Conservation (phyloP, 1,140 invertebrate species). For the Drosophila ercepeae region DNA sequence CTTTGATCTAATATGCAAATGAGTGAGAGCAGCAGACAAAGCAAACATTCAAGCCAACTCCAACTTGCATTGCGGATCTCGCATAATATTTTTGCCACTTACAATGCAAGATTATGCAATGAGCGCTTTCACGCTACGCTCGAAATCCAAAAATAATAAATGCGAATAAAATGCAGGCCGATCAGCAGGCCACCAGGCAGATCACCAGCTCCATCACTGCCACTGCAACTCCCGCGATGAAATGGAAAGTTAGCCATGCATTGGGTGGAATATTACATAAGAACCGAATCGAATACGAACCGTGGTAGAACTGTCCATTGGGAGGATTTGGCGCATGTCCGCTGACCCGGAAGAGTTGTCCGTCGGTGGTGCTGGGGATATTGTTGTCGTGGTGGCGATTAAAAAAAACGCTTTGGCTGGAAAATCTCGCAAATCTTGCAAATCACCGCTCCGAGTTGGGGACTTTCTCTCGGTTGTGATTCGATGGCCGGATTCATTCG, state of each 20-base stretch:
- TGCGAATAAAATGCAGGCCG: slow-evolving; percentile 41
- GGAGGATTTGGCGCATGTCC: slow-evolving; percentile 28
- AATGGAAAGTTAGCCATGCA: slow-evolving; percentile 59
- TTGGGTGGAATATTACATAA: slow-evolving; percentile 46
- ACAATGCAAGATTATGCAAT: slow-evolving; percentile 62
- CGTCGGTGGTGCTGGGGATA: slow-evolving; percentile 4
- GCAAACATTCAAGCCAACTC: background rate
- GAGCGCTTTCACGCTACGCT: slow-evolving; percentile 70
- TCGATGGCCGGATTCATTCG: slow-evolving; percentile 38
- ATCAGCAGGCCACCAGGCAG: background rate
- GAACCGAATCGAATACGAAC: slow-evolving; percentile 48
- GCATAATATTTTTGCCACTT: slow-evolving; percentile 61
- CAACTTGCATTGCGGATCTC: slow-evolving; percentile 31
- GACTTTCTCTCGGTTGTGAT: slow-evolving; percentile 49
- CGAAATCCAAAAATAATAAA: slow-evolving; percentile 58
- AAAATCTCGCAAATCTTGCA: slow-evolving; percentile 51
- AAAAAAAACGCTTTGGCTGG: slow-evolving; percentile 36
- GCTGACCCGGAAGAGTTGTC: slow-evolving; percentile 58
- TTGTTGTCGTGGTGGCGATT: slow-evolving; percentile 49
- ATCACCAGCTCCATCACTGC: background rate
- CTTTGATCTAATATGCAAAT: slow-evolving; percentile 23
- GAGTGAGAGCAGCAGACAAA: slow-evolving; percentile 9
- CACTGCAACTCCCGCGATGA: slow-evolving; percentile 22
- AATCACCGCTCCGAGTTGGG: slow-evolving; percentile 22
- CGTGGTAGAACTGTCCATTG: slow-evolving; percentile 56